Evolutionary conservation across 2,888 invertebrate genomes (phyloP), one percentile per base, ranked within the genome.

Genomic region (Napeogenes inachia): DNA sequence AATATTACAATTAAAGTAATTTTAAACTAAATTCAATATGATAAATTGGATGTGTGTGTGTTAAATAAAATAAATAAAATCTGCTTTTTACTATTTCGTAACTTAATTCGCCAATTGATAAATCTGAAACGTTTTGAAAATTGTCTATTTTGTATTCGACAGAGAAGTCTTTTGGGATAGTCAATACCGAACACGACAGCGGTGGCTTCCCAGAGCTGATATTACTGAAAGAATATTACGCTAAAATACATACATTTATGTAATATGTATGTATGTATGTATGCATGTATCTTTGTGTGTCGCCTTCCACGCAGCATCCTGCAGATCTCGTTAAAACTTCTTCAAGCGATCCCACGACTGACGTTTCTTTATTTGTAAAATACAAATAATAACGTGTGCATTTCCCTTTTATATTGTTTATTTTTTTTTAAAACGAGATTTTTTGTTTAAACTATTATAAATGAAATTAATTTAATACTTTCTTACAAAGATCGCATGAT

Each of bases 91-190:
- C 38, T 38, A 6, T 38, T 38, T 6, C 38, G 38, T 38, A 38
- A 38, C 38, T 38, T 38, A 38, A 6, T 38, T 38, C 38, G 38
- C 4, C 38, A 38, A 67, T 64, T 68, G 67, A 21, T 59, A 45
- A 63, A 68, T 61, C 63, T 61, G 47, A 63, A 64, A 66, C 63
- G 4, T 4, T 35, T 35, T 35, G 67, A 61, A 69, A 63, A 66
- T 62, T 42, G 42, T 42, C 67, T 63, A 72, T 70, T 73, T 66
- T 65, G 70, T 70, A 73, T 76, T 73, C 68, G 69, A 64, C 67
- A 70, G 69, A 69, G 70, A 72, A 73, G 74, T 73, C 70, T 74
- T 74, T 68, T 68, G 71, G 72, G 71, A 73, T 75, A 67, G 65
- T 70, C 67, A 68, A 74, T 71, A 74, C 68, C 58, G 62, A 55